These are phyloP conservation scores for Drosophila eugracilis DNA, from an alignment of 1,140 invertebrate genomes.

Conservation along the genomic window DNA sequence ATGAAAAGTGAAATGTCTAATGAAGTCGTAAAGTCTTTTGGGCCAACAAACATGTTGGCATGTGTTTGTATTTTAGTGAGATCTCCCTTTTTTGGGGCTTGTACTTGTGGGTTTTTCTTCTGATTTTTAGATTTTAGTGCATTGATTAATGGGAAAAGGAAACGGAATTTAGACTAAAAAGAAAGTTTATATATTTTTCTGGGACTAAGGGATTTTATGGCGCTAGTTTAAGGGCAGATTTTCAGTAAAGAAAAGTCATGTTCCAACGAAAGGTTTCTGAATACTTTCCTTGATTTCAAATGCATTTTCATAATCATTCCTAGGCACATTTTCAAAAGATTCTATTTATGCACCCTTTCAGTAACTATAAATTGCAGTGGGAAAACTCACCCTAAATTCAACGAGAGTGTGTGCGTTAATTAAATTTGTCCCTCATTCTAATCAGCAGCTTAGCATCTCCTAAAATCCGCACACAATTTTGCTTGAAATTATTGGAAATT, in stretches of 20 bases:
- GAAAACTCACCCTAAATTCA: constrained; percentile 30
- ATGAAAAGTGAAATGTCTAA: constrained; percentile 78
- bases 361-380: not conserved
- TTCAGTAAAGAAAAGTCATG: no score
- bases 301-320: constrained; percentile 5
- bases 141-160: constrained; percentile 48
- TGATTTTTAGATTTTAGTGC: constrained; percentile 27
- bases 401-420: constrained; percentile 31
- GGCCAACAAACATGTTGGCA: constrained; percentile 60
- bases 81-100: constrained; percentile 33
- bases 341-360: constrained; percentile 38
- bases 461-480: constrained; percentile 38
- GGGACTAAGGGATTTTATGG: constrained; percentile 4
- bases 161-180: constrained; percentile 22
- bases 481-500: constrained; percentile 34
- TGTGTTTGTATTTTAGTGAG: constrained; percentile 22
- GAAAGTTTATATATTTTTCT: constrained; percentile 2
- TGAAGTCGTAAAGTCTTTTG: constrained; percentile 69
- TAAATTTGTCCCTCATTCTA: constrained; percentile 48
- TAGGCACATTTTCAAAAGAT: not conserved
- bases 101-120: constrained; percentile 65
- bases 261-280: no score
- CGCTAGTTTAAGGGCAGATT: not conserved
- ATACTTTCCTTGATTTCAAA: constrained; percentile 26
- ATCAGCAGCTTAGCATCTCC: constrained; percentile 56